Evolutionary conservation across 1,140 invertebrate genomes (phyloP).

Genomic region (Ooceraea biroi): DNA sequence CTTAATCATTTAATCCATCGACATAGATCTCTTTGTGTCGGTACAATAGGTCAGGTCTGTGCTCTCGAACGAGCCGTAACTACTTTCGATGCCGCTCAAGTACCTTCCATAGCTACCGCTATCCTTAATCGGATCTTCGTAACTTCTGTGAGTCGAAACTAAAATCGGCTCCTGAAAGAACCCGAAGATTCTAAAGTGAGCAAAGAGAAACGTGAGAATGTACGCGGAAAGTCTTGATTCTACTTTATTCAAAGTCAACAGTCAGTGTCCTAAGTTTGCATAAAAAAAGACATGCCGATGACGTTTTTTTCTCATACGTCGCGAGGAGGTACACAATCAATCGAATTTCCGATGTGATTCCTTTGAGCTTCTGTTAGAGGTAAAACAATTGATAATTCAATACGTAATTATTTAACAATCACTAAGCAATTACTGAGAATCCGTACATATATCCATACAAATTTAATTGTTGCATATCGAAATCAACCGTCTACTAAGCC

Average conservation of each 20-base stretch:
- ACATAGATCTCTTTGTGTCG: slow-evolving; percentile 66
- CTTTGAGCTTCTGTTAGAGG: background rate
- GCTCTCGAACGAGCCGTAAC: slow-evolving; percentile 56
- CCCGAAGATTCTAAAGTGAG: slow-evolving; percentile 42
- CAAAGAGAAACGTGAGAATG: slow-evolving; percentile 36
- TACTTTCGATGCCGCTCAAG: slow-evolving; percentile 54
- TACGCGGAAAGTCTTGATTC: slow-evolving; percentile 25
- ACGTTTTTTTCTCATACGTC: background rate
- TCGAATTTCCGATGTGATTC: background rate
- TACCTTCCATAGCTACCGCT: slow-evolving; percentile 35
- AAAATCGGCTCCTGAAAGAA: slow-evolving; percentile 50
- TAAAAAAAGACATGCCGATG: background rate
- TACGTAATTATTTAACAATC: background rate
- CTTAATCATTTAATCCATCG: slow-evolving; percentile 68
- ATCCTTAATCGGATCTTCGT: slow-evolving; percentile 45
- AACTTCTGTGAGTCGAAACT: slow-evolving; percentile 55
- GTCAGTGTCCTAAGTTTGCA: slow-evolving; percentile 2
- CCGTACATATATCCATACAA: background rate
- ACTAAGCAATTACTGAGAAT: background rate
- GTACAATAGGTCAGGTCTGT: slow-evolving; percentile 58
- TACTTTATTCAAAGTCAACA: slow-evolving; percentile 58
- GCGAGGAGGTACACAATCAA: background rate
- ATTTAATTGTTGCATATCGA: background rate
- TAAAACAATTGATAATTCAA: background rate
- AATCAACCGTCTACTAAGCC: slow-evolving; percentile 11